Evolutionary conservation across 1,140 invertebrate genomes (phyloP), one percentile per base, ranked within the genome.

Genomic region (Berghia stephanieae): DNA sequence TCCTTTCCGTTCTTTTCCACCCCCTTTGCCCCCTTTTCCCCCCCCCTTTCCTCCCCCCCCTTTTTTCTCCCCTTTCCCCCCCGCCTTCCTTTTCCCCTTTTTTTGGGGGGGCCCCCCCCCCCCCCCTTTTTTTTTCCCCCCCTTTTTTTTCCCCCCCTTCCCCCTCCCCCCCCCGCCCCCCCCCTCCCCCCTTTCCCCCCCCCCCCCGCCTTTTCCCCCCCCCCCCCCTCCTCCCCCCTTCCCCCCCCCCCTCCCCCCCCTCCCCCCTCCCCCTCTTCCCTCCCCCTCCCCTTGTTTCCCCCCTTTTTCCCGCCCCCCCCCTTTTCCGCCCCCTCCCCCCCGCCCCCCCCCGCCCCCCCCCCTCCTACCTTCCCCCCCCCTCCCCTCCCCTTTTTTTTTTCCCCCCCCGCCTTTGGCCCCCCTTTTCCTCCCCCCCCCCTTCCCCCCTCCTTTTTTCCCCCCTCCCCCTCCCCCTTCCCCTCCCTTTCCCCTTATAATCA

Each of bases 341-440:
- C 5, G 5, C 6, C 6, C n/a, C 57, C n/a, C 8, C 8, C 34
- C 57, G 8, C 57, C n/a, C 57, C 34, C 5, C 34, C 57, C 8
- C 34, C n/a, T n/a, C n/a, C n/a, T 31, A n/a, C n/a, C 34, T 24
- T n/a, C n/a, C n/a, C 57, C n/a, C 57, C 6, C n/a, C 34, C n/a
- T 60, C 57, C 34, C 57, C 34, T 31, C 34, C 57, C 34, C n/a
- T n/a, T 5, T 31, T 31, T n/a, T 31, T n/a, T 31, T 31, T 5
- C 34, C 6, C 8, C 8, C 57, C 8, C 24, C 34, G 8, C 34
- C 57, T 5, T 24, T 60, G n/a, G 24, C n/a, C n/a, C 5, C 34
- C 57, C 34, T 60, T 60, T 6, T 60, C 34, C 57, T n/a, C 57
- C 66, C 42, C 66, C n/a, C n/a, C n/a, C n/a, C n/a, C n/a, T n/a